Evolutionary conservation across 1,140 invertebrate genomes (phyloP).

Genomic region (Maconellicoccus hirsutus): DNA sequence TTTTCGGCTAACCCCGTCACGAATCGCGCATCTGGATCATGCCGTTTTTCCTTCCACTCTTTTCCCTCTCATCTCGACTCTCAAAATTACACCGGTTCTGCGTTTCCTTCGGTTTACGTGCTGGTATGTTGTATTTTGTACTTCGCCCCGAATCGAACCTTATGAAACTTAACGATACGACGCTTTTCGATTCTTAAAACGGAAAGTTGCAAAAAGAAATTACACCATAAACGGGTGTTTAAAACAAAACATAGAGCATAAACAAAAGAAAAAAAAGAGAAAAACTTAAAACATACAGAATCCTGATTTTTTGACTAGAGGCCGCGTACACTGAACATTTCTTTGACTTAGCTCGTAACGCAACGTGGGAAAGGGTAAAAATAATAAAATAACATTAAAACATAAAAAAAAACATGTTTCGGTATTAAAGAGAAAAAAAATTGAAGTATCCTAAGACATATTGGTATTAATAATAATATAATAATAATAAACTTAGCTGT

Average conservation of each 20-base stretch:
- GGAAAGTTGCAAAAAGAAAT: too few species aligned
- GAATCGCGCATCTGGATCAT: too few species aligned
- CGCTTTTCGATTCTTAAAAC: not conserved
- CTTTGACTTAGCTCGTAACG: conserved; percentile 19
- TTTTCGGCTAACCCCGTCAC: too few species aligned
- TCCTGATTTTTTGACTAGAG: conserved; percentile 20
- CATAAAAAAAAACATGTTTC: conserved; percentile 7
- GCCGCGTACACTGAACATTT: conserved; percentile 15
- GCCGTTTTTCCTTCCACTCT: too few species aligned
- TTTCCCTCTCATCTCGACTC: too few species aligned
- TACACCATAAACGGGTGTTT: too few species aligned
- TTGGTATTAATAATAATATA: conserved; percentile 6
- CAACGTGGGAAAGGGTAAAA: conserved; percentile 13
- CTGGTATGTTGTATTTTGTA: too few species aligned
- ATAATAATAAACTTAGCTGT: not conserved
- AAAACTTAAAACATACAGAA: not conserved
- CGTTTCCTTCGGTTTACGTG: too few species aligned
- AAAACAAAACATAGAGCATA: not conserved
- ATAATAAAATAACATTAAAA: conserved; percentile 11
- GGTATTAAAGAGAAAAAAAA: conserved; percentile 17
- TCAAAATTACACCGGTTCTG: too few species aligned
- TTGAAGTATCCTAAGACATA: not conserved
- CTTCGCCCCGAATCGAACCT: too few species aligned
- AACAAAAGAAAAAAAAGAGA: not conserved
- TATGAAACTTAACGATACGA: not conserved